phyloP scores from a whole-genome alignment of 2,888 invertebrate species.

The Troilus luridus region DNA sequence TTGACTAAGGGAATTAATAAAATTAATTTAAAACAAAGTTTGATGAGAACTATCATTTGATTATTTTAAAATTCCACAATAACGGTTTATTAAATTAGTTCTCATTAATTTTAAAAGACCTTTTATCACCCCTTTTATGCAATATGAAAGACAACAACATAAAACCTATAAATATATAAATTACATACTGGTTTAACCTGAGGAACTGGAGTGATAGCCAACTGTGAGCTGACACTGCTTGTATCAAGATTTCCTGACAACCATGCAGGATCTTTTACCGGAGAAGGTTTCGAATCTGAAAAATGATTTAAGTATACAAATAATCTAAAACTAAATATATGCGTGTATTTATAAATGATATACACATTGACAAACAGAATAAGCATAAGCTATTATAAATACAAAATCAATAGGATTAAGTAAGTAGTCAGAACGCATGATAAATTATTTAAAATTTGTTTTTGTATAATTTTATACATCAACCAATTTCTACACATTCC shows the following conservation, averaged over 20 bases:
- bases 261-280: constrained; percentile 63
- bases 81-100: constrained; percentile 3
- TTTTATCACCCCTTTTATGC: background rate
- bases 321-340: background rate
- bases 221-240: constrained; percentile 70
- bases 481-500: too few species aligned
- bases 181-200: constrained; percentile 60
- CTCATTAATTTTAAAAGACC: background rate
- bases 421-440: too few species aligned
- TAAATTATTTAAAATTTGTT: too few species aligned
- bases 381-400: too few species aligned
- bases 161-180: background rate
- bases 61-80: constrained; percentile 40
- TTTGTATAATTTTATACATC: too few species aligned
- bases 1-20: constrained; percentile 53
- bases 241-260: constrained; percentile 32
- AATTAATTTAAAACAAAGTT: constrained; percentile 45
- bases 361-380: too few species aligned
- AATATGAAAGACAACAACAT: background rate
- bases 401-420: too few species aligned
- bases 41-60: constrained; percentile 33
- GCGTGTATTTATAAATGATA: too few species aligned
- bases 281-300: constrained; percentile 61
- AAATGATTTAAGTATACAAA: background rate
- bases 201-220: constrained; percentile 68